Evolutionary conservation across 2,888 invertebrate genomes (phyloP).

Genomic region (Zelleria hepariella): DNA sequence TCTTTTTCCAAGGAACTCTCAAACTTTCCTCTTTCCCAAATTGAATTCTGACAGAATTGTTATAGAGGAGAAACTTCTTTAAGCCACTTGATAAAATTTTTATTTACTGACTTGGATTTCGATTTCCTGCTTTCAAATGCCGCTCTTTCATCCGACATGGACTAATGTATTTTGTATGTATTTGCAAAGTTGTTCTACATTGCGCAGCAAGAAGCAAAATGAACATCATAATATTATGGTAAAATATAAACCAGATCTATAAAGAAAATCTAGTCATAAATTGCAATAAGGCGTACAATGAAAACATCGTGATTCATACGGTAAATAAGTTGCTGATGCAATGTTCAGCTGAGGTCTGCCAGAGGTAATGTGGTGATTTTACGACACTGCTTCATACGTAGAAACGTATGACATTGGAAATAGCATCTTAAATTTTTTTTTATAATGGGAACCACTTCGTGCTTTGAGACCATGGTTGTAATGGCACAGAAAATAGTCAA

Average conservation of each 20-base stretch:
- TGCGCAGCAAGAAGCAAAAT: neutral
- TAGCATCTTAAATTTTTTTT: neutral
- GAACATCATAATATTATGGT: neutral
- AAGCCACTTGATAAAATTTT: neutral
- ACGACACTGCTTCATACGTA: neutral
- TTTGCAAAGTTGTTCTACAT: neutral
- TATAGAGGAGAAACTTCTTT: neutral
- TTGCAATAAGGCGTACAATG: constrained; percentile 46
- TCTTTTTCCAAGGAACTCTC: too few species aligned
- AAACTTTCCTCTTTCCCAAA: too few species aligned
- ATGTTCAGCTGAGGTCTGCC: neutral
- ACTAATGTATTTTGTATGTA: neutral
- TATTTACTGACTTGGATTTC: neutral
- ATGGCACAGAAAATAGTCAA: neutral
- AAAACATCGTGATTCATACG: constrained; percentile 19
- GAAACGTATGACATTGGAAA: neutral
- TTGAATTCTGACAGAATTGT: too few species aligned
- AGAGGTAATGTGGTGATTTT: neutral
- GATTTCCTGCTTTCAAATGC: neutral
- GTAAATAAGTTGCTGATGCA: neutral
- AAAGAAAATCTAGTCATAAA: constrained; percentile 30
- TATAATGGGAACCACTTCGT: neutral
- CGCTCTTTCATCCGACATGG: neutral
- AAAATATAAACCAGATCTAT: neutral
- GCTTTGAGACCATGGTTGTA: neutral